Percentiles rank a stretch among this genome's conserved stretches.
Conservation (phyloP, 2,888 invertebrate genomes). For the Erebia aethiops region DNA sequence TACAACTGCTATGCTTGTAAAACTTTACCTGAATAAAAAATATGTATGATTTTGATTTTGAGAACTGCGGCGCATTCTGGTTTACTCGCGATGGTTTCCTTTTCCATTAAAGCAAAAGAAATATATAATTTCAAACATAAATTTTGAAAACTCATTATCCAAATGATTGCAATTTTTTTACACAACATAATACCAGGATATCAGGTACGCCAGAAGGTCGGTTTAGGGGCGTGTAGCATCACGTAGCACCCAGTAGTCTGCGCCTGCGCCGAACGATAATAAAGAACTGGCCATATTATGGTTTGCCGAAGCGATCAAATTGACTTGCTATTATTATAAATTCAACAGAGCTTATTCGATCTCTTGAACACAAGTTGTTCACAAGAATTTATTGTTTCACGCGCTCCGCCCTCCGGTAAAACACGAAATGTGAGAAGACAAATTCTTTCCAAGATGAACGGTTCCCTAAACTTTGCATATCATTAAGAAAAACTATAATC, state of each 20-base stretch:
- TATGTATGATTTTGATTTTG: no score
- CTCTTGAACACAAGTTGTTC: not conserved
- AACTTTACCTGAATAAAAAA: no score
- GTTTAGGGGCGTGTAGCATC: conserved; percentile 46
- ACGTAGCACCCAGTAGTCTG: conserved; percentile 45
- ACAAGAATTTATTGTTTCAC: not conserved
- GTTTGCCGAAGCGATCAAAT: conserved; percentile 14
- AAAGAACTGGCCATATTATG: conserved; percentile 27
- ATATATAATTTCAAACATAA: no score
- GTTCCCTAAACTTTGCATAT: no score
- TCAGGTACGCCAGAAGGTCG: conserved; percentile 46
- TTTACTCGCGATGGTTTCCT: no score
- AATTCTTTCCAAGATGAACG: no score
- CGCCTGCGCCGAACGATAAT: conserved; percentile 25
- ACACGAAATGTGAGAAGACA: not conserved
- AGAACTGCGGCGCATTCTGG: no score
- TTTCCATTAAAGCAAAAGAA: no score
- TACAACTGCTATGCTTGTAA: no score
- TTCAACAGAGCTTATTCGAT: not conserved
- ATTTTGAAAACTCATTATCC: not conserved
- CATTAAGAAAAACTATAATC: no score
- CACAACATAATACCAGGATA: not conserved
- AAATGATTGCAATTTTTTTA: not conserved
- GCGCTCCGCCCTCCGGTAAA: not conserved
- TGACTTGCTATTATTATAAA: conserved; percentile 15